phyloP scores from a whole-genome alignment of 1,140 invertebrate genomes.

The Camponotus floridanus region DNA sequence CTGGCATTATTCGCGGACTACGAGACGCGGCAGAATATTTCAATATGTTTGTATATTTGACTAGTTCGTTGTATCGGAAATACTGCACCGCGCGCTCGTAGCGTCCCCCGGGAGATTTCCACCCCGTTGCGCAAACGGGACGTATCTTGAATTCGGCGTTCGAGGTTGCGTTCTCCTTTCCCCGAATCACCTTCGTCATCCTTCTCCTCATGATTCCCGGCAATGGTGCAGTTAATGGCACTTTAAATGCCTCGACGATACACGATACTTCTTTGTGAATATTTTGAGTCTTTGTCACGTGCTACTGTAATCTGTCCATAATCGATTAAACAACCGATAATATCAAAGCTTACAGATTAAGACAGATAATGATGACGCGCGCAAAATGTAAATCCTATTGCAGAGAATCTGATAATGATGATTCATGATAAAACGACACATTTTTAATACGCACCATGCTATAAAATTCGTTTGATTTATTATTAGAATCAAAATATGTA shows the following conservation, averaged over 20 bases:
- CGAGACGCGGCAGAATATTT: slow-evolving; percentile 63
- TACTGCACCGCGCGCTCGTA: slow-evolving; percentile 41
- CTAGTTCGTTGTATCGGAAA: slow-evolving; percentile 68
- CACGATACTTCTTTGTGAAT: slow-evolving; percentile 64
- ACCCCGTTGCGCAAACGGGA: slow-evolving; percentile 20
- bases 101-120: neutral
- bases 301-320: slow-evolving; percentile 52
- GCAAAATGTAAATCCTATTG: neutral
- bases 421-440: neutral
- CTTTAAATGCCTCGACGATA: slow-evolving; percentile 69
- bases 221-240: slow-evolving; percentile 66
- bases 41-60: slow-evolving; percentile 69
- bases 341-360: slow-evolving; percentile 18
- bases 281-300: slow-evolving; percentile 60
- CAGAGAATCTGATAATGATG: neutral
- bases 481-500: neutral
- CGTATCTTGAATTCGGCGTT: slow-evolving; percentile 49
- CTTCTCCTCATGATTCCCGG: slow-evolving; percentile 41
- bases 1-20: slow-evolving; percentile 59
- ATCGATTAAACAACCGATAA: slow-evolving; percentile 27
- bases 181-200: slow-evolving; percentile 1
- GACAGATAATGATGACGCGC: neutral
- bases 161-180: neutral
- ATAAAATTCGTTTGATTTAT: neutral
- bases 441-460: neutral